Evolutionary conservation across 2,797 vertebrate species (phyloP), one percentile per base, ranked within the genome.

Genomic region (Fringilla coelebs): DNA sequence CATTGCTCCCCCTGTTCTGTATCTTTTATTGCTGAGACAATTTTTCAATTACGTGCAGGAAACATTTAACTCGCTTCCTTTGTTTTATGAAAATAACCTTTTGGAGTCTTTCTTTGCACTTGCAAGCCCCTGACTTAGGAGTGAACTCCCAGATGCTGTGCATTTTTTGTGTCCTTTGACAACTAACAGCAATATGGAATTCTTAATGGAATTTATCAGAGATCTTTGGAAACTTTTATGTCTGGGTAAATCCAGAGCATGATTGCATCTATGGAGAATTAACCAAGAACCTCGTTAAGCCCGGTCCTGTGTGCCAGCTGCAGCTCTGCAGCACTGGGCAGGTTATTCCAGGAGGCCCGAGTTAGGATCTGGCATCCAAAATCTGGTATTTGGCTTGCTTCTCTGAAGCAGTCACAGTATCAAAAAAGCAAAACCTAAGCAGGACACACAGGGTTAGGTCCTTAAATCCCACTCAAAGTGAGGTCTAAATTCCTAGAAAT

Each of bases 71-170:
- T 71, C 2, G 3, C 84, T 92, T 95, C 75, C 70, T 93, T 96
- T 96, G 46, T 89, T 90, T 96, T 95, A 95, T 88, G 63, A 81
- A 95, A 96, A 95, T 58, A 90, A 52, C 28, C 40, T 93, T 91
- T 93, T 61, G 70, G n/a, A 17, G 14, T 61, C 54, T 87, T 52
- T 78, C 49, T 46, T 89, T 73, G 45, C 57, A 45, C 45, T 75
- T 62, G 4, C 7, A 74, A 62, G 21, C 68, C 32, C 22, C 26
- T 48, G 32, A 60, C 28, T 92, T 55, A 9, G 6, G 31, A 41
- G 34, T 48, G 48, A 90, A 60, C 16, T 54, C 13, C n/a, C 32
- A 41, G 17, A 5, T 46, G 14, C 3, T 48, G n/a, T 8, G 7
- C 10, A n/a, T 34, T 57, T 34, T 24, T 16, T 57, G 14, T 11